These are phyloP conservation scores for Agrypnia vestita DNA, from an alignment of 1,140 invertebrate species.

Conservation along the genomic window DNA sequence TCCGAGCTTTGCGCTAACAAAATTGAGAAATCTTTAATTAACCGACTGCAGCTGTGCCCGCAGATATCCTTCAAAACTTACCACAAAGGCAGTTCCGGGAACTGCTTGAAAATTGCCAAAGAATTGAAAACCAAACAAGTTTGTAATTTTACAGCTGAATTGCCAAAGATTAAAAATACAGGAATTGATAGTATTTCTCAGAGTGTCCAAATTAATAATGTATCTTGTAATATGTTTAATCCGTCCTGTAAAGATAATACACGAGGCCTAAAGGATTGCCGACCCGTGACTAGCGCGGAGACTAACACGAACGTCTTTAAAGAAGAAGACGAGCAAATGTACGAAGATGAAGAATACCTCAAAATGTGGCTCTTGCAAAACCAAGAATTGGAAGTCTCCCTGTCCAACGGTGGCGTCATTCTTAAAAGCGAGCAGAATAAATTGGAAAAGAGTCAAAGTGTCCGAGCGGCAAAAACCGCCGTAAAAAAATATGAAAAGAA, in stretches of 20 bases:
- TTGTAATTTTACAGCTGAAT: neutral
- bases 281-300: neutral
- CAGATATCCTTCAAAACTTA: conserved; percentile 49
- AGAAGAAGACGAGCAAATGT: conserved; percentile 47
- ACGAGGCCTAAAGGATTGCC: neutral
- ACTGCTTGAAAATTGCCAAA: conserved; percentile 25
- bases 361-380: conserved; percentile 71
- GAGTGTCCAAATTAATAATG: neutral
- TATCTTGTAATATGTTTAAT: neutral
- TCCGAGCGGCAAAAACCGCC: neutral
- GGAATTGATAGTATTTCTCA: neutral
- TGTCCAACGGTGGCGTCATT: conserved; percentile 51
- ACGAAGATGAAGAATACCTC: conserved; percentile 68
- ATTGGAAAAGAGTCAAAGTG: neutral
- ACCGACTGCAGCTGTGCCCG: conserved; percentile 46
- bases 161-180: conserved; percentile 8
- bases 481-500: conserved; percentile 8
- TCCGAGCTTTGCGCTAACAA: conserved; percentile 28
- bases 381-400: conserved; percentile 69
- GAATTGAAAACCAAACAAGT: neutral
- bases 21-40: conserved; percentile 40
- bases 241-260: neutral
- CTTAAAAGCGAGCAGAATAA: neutral
- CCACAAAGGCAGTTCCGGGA: neutral
- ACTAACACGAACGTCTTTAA: neutral